Base-by-base conservation (phyloP, 1,140 invertebrate genomes). In the Samia ricini region DNA sequence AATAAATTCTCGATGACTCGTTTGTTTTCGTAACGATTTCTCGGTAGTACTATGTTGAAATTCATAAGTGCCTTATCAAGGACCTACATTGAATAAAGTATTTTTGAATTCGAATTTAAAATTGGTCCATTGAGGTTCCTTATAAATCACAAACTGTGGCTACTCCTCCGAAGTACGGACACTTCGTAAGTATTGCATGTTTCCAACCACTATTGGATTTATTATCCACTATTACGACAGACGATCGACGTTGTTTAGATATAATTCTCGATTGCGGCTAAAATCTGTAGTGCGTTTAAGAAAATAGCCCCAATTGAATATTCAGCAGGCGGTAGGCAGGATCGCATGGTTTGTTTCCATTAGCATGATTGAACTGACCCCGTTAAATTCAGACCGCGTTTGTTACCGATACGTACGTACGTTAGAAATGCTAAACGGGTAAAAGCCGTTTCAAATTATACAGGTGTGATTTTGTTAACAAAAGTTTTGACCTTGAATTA, bases 301-400 rank as follows among this genome's bases (percentile, higher is more conserved):
- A 85, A 85, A 82, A 85, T 85, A 85, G 73, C 77, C 64, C 56
- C 69, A 50, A 63, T 20, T 83, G 85, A 84, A 85, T 84, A 85
- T 88, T 84, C 83, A 85, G 66, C 55, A 81, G 75, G 77, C 74
- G 78, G 81, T 79, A 33, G 68, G 72, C 64, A 63, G 63, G 69
- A 67, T 77, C 64, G 80, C 74, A 79, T 80, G 79, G 76, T 69
- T 75, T 84, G 82, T 84, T 86, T 87, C 87, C 81, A 88, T 83
- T 88, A 82, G 65, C 79, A 79, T 85, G 83, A 88, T 86, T 86
- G 81, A 77, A 66, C 69, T 78, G 85, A 80, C 81, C 85, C 72
- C 75, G 72, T 85, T 83, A 79, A 77, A 84, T 74, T 72, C 71
- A 69, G 69, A 66, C 69, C 69, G 68, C 76, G 24, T 22, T 10